phyloP scores from a whole-genome alignment of 2,797 vertebrate species.

The Petrocephalus sullivani region DNA sequence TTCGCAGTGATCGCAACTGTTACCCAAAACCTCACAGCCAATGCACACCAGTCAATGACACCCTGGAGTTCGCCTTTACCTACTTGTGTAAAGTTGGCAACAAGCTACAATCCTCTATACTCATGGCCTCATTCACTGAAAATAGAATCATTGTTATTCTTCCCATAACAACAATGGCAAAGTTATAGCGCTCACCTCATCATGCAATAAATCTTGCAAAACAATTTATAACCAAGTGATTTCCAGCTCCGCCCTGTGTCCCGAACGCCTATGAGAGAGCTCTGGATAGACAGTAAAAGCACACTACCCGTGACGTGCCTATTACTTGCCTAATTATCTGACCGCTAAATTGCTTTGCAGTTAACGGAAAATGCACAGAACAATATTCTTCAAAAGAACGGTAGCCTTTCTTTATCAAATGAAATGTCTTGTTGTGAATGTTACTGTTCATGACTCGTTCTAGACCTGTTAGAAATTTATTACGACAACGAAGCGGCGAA shows the following conservation, averaged over 20 bases:
- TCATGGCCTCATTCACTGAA: constrained; percentile 7
- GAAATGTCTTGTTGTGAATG: neutral
- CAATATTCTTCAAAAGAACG: neutral
- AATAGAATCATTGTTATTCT: constrained; percentile 11
- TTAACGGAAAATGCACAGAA: neutral
- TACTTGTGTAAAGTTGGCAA: constrained; percentile 4
- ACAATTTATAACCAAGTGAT: constrained; percentile 11
- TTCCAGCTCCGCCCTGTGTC: neutral
- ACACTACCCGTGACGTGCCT: neutral
- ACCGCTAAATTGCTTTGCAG: neutral
- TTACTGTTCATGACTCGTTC: neutral
- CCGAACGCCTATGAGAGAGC: neutral
- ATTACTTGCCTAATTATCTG: neutral
- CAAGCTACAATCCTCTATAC: neutral
- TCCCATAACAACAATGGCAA: constrained; percentile 12
- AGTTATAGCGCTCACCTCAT: neutral
- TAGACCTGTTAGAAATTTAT: neutral
- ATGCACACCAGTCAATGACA: neutral
- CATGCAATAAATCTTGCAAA: constrained; percentile 2
- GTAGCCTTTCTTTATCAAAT: neutral
- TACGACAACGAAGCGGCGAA: neutral
- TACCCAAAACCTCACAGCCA: neutral
- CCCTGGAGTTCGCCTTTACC: constrained; percentile 23
- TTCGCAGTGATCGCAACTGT: neutral
- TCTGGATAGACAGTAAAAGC: neutral